These are phyloP conservation scores for Macrosoma leucophasiata DNA, from an alignment of 2,888 invertebrate species.

Conservation along the genomic window DNA sequence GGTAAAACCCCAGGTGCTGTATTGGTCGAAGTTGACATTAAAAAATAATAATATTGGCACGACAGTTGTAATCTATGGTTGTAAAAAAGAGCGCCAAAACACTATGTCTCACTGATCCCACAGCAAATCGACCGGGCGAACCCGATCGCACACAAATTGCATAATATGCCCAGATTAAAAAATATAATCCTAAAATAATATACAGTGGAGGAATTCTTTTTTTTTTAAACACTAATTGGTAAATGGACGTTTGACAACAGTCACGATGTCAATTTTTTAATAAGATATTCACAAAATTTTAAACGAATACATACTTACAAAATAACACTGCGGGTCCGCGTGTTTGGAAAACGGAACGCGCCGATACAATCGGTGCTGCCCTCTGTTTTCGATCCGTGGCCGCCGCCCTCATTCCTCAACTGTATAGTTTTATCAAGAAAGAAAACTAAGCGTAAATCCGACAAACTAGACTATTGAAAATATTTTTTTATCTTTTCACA, in stretches of 20 bases:
- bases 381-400: no score
- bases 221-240: conserved; percentile 43
- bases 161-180: conserved; percentile 42
- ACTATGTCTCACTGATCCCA: background rate
- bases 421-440: conserved; percentile 40
- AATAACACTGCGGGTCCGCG: no score
- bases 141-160: conserved; percentile 34
- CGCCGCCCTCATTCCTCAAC: conserved; percentile 57
- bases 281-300: no score
- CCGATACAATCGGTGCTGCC: no score
- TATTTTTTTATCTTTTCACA: conserved; percentile 44
- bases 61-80: background rate
- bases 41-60: no score
- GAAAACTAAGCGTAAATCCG: conserved; percentile 46
- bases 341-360: no score
- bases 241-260: conserved; percentile 61
- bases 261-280: conserved; percentile 11
- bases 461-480: conserved; percentile 51
- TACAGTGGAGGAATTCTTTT: conserved; percentile 65
- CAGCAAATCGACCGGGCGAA: conserved; percentile 13
- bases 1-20: no score
- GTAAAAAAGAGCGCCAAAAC: background rate
- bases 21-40: no score
- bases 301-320: no score
- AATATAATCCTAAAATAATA: conserved; percentile 55